These are phyloP conservation scores for Andrena cerasifolii DNA, from an alignment of 1,140 invertebrate species.

Conservation along the genomic window DNA sequence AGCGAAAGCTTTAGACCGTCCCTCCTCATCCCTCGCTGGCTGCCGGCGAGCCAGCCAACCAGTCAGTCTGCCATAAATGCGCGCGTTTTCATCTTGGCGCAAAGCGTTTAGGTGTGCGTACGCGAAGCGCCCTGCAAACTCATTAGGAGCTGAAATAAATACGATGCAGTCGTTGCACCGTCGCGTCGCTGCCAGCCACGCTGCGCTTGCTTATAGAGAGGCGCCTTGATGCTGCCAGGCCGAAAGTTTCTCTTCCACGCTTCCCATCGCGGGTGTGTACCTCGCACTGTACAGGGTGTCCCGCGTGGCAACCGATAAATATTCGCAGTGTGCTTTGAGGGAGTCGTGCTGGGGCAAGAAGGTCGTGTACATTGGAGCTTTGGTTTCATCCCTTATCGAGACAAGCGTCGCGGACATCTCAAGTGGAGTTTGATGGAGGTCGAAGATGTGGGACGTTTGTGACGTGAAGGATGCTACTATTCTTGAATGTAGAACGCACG, in stretches of 20 bases:
- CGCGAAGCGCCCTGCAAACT: conserved; percentile 62
- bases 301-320: too few relatives aligned
- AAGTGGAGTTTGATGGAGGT: too few relatives aligned
- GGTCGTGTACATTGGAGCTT: too few relatives aligned
- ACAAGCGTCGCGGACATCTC: too few relatives aligned
- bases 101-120: conserved; percentile 52
- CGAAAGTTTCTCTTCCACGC: conserved; percentile 65
- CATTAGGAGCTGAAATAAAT: conserved; percentile 74
- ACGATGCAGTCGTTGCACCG: conserved; percentile 56
- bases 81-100: conserved; percentile 52
- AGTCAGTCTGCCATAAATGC: conserved; percentile 37
- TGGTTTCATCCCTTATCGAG: too few relatives aligned
- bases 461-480: too few relatives aligned
- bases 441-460: too few relatives aligned
- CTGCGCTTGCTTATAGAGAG: conserved; percentile 50
- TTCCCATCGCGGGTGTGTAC: too few relatives aligned
- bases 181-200: conserved; percentile 15
- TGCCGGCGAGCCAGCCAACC: conserved; percentile 22
- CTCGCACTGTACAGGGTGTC: not conserved
- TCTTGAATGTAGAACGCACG: too few relatives aligned
- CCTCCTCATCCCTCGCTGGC: conserved; percentile 42
- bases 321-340: too few relatives aligned
- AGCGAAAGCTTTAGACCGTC: conserved; percentile 62
- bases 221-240: conserved; percentile 13
- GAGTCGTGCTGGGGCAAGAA: too few relatives aligned